Evolutionary conservation across 2,113 vertebrate genomes (phyloP), one percentile per base, ranked within the genome.

Genomic region (Gallinago undulata): DNA sequence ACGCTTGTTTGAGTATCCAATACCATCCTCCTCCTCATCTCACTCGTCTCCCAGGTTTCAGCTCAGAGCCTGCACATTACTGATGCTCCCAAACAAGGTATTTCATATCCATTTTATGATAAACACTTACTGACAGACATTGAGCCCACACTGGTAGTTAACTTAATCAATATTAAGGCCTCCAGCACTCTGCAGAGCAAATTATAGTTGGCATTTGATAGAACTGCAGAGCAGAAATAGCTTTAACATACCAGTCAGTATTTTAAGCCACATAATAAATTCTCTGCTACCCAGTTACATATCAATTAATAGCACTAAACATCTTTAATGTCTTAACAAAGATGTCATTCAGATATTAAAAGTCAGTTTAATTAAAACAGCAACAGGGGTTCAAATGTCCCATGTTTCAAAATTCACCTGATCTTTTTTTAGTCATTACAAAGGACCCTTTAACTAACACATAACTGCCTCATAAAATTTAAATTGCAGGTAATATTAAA

Each of bases 231-330:
- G 91, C 83, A 96, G 91, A 91, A 97, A 96, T 76, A 97, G 92
- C 94, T 97, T 95, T 91, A 94, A 91, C 91, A 93, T 88, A 92
- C 66, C 84, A 43, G 90, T 82, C 90, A 73, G 88, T 98, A 96
- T 97, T 98, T 98, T 95, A 95, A 97, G 94, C 45, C 90, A 87
- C 96, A 53, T 95, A 84, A 90, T 97, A 97, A 98, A 98, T 96
- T 87, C 88, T 73, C 73, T 79, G 96, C 90, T 93, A 51, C 94
- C 87, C 97, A 88, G 97, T 98, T 97, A 97, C 67, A 67, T 95
- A 94, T 97, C 96, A 98, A 97, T 98, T 97, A 95, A 95, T 79
- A 96, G 82, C 93, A 84, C 94, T 97, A 97, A 98, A 96, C 97
- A 97, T 72, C 77, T 82, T 91, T 83, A 97, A 97, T 83, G 67